Conservation (phyloP, 2,797 vertebrate genomes). For the Natrix natrix region DNA sequence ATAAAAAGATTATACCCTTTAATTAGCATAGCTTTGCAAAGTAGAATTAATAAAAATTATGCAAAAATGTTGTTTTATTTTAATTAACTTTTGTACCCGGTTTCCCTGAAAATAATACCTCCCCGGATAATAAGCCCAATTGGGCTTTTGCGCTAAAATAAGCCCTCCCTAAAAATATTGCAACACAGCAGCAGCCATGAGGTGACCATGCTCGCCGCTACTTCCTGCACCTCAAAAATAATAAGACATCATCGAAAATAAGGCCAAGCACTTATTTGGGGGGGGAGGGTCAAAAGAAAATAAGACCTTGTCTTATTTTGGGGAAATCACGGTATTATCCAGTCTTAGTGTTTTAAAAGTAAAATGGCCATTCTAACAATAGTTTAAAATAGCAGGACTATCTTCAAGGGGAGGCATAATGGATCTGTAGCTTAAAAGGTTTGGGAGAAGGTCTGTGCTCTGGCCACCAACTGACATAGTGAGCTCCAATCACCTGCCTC, state of each 20-base stretch:
- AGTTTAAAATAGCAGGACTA: slow-evolving; percentile 63
- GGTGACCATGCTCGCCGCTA: too few species aligned
- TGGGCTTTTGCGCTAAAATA: too few species aligned
- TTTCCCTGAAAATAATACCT: too few species aligned
- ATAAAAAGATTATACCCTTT: background rate
- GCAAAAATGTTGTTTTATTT: slow-evolving; percentile 18
- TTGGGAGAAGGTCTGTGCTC: background rate
- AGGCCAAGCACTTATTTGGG: too few species aligned
- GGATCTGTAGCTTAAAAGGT: background rate
- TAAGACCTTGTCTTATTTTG: too few species aligned
- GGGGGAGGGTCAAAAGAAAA: too few species aligned
- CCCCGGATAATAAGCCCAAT: too few species aligned
- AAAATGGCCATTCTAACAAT: slow-evolving; percentile 58
- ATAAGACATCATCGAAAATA: too few species aligned
- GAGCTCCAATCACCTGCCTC: background rate
- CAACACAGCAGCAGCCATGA: too few species aligned
- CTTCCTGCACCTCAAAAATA: too few species aligned
- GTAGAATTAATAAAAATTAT: too few species aligned
- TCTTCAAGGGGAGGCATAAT: slow-evolving; percentile 40
- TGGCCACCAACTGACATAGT: background rate
- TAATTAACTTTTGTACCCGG: slow-evolving; percentile 26
- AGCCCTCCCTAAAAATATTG: too few species aligned
- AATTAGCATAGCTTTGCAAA: background rate
- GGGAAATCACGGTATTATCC: background rate
- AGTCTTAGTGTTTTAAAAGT: slow-evolving; percentile 24